Evolutionary conservation across 1,140 invertebrate species (phyloP), one percentile per base, ranked within the genome.

Genomic region (Listronotus oregonensis): DNA sequence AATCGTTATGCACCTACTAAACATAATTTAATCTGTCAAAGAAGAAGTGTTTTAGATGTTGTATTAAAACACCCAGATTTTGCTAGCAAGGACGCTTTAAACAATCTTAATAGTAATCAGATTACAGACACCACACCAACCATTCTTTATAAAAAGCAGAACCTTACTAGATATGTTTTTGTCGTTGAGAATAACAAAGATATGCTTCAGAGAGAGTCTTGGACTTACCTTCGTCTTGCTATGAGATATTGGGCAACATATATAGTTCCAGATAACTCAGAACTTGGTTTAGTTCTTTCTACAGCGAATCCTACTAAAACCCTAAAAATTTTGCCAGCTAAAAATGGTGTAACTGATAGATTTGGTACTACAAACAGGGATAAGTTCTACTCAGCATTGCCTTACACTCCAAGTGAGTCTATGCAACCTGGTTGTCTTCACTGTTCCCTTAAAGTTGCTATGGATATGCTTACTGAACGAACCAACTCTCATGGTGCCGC

Each of bases 11-110:
- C 86, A 0, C 87, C 87, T 0, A 89, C 86, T n/a, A 87, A 87
- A 73, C 88, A 90, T 37, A 90, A 90, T 77, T 78, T 83, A 14
- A 78, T 89, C 12, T 90, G 88, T 71, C 75, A 83, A 50, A 80
- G 85, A 42, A 78, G 81, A 39, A 87, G 85, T 69, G 82, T 84
- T 3, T 82, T 84, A 75, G 86, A 89, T 62, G 82, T 89, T 37
- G 86, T 89, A 59, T 72, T 80, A 14, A 78, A 79, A 60, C 86
- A 89, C 75, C 31, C 71, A 3, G 88, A 90, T 70, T 89, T 89
- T 65, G 43, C 40, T 11, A n/a, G 37, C 0, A 70, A 58, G 6
- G 54, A 58, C 11, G 56, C 49, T 0, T 69, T 50, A n/a, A 70
- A 72, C 31, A 63, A 59, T 37, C 62, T 69, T 14, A 66, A 70